phyloP scores from a whole-genome alignment of 1,140 invertebrate species.

The Drosophila novamexicana region DNA sequence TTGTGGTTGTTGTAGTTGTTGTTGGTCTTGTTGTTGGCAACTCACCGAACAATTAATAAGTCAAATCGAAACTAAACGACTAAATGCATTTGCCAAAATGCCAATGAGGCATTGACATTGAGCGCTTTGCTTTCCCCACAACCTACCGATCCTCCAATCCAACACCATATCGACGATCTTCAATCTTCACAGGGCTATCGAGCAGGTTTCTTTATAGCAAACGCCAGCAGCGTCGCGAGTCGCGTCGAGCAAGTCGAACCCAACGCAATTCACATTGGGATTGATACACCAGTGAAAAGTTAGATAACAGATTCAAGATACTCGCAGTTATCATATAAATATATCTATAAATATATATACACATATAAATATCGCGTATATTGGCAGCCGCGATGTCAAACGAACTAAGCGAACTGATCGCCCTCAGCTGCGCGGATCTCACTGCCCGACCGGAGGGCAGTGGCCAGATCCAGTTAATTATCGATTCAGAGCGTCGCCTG shows the following conservation, averaged over 20 bases:
- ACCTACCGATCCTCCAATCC: background rate
- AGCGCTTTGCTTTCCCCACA: slow-evolving; percentile 25
- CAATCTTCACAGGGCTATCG: slow-evolving; percentile 39
- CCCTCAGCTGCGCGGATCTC: slow-evolving; percentile 75
- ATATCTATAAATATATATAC: slow-evolving; percentile 16
- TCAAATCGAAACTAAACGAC: slow-evolving; percentile 52
- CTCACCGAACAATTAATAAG: slow-evolving; percentile 66
- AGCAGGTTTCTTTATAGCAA: slow-evolving; percentile 71
- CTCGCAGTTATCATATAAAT: slow-evolving; percentile 10
- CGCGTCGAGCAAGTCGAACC: slow-evolving; percentile 64
- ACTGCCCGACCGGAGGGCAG: slow-evolving; percentile 39
- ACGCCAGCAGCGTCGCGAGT: slow-evolving; percentile 65
- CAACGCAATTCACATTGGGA: slow-evolving; percentile 65
- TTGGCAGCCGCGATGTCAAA: slow-evolving; percentile 64
- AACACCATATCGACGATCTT: slow-evolving; percentile 9
- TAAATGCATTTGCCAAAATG: slow-evolving; percentile 74
- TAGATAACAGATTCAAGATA: slow-evolving; percentile 62
- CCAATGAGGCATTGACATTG: slow-evolving; percentile 82
- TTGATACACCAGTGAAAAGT: slow-evolving; percentile 46
- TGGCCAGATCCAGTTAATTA: slow-evolving; percentile 56
- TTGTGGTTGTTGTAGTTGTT: slow-evolving; percentile 26
- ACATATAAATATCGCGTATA: slow-evolving; percentile 11
- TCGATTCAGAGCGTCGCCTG: slow-evolving; percentile 68
- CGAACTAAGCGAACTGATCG: slow-evolving; percentile 81
- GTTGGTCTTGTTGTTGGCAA: slow-evolving; percentile 33